Evolutionary conservation across 2,888 invertebrate species (phyloP), one percentile per base, ranked within the genome.

Genomic region (Lasioglossum oenotherae): DNA sequence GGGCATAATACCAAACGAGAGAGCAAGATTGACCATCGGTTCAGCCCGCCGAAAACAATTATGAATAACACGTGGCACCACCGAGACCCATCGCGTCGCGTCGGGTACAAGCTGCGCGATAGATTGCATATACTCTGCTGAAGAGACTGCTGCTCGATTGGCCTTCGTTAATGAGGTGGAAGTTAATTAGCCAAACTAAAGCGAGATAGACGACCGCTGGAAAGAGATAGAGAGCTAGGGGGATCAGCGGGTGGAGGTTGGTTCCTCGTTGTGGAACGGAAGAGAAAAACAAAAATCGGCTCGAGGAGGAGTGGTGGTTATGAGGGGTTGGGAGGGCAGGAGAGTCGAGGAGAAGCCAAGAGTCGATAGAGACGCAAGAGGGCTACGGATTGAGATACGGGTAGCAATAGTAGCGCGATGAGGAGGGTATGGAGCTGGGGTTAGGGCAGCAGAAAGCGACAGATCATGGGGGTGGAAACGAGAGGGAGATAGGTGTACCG

Each of bases 101-200:
- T 49, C 49, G 49, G 6, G 82, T 76, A 80, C 81, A 71, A 77
- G 82, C 73, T 41, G 75, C 64, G 69, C 82, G 71, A 86, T 78
- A 84, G 82, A 88, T 87, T 78, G 81, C 82, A 73, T 80, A 73
- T 80, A 73, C 84, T 78, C 77, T 64, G 53, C 57, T 74, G 84
- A 89, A 89, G 92, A 91, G 92, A 90, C 91, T 90, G 89, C 89
- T 86, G 91, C 87, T 84, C 86, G 90, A 89, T 87, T 90, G 91
- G 90, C 89, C 89, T 41, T 89, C 86, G 93, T 94, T 94, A 94
- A 94, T 94, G 94, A 94, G 94, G 91, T 93, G 92, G 94, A 92
- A 94, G 94, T 94, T 94, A 94, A 94, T 94, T 94, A 94, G 94
- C 93, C 92, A 91, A 90, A 89, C 90, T 86, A 87, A 90, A 90